phyloP scores from a whole-genome alignment of 2,113 vertebrate genomes.

The Pterocles gutturalis region DNA sequence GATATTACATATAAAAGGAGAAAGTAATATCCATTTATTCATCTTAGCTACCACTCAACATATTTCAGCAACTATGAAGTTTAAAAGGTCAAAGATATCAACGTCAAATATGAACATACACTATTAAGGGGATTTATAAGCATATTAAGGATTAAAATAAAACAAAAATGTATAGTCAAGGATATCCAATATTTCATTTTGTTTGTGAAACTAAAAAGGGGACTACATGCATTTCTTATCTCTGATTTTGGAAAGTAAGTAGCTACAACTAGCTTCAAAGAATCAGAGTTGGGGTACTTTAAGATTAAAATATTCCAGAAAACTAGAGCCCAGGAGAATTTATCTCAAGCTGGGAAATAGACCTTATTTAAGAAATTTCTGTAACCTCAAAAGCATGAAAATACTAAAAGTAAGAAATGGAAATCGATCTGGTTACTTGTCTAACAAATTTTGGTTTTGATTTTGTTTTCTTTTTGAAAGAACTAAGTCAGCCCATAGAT shows the following conservation, averaged over 20 bases:
- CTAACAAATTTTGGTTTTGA: rapidly evolving
- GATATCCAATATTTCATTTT: not conserved
- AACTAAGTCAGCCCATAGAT: not conserved
- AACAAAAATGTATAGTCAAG: rapidly evolving
- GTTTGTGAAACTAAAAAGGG: not conserved
- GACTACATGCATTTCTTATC: not conserved
- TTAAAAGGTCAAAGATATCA: not conserved
- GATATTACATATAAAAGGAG: not conserved
- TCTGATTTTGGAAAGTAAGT: not conserved
- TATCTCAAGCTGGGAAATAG: rapidly evolving
- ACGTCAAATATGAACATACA: not conserved
- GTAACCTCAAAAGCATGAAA: rapidly evolving
- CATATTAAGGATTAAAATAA: not conserved
- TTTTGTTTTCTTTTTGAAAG: not conserved
- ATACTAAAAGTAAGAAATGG: not conserved
- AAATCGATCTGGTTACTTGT: not conserved
- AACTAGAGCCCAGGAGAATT: not conserved
- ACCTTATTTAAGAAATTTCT: not conserved
- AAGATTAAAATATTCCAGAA: not conserved
- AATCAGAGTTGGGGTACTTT: not conserved
- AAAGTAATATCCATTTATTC: not conserved
- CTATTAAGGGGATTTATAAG: not conserved
- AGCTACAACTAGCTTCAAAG: not conserved
- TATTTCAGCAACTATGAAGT: not conserved
- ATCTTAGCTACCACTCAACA: not conserved